phyloP scores from a whole-genome alignment of 2,113 vertebrate species.

The Notiomystis cincta region DNA sequence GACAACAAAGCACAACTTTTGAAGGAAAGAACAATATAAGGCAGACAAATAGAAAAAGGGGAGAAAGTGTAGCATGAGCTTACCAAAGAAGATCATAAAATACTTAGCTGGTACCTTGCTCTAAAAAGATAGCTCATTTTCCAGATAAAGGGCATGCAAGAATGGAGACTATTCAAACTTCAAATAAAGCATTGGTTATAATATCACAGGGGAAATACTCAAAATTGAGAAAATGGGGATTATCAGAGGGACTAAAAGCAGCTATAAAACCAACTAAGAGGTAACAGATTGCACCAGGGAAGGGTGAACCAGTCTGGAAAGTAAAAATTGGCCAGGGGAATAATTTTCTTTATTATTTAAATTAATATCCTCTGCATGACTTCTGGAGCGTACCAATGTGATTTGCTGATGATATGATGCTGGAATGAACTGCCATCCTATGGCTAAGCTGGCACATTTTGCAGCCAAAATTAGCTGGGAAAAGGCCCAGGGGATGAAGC shows the following conservation, averaged over 20 bases:
- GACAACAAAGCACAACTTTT: not conserved
- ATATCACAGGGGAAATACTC: not conserved
- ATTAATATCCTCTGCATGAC: not conserved
- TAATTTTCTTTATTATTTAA: slow-evolving; percentile 32
- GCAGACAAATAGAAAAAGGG: not conserved
- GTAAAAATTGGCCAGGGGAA: not conserved
- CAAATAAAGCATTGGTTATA: not conserved
- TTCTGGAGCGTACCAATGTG: not conserved
- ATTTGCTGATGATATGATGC: not conserved
- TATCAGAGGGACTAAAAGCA: not conserved
- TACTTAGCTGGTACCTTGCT: not conserved
- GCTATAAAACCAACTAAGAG: not conserved
- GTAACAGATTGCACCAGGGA: not conserved
- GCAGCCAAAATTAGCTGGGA: not conserved
- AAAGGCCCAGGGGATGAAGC: accelerated
- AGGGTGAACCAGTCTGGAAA: not conserved
- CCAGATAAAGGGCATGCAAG: not conserved
- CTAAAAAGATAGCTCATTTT: not conserved
- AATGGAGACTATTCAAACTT: not conserved
- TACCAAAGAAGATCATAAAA: not conserved
- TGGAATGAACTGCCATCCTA: not conserved
- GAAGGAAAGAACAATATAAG: not conserved
- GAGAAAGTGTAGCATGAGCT: not conserved
- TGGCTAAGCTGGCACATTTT: not conserved
- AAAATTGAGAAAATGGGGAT: not conserved